Evolutionary conservation across 1,140 invertebrate species (phyloP), one percentile per base, ranked within the genome.

Genomic region (Anthonomus grandis): DNA sequence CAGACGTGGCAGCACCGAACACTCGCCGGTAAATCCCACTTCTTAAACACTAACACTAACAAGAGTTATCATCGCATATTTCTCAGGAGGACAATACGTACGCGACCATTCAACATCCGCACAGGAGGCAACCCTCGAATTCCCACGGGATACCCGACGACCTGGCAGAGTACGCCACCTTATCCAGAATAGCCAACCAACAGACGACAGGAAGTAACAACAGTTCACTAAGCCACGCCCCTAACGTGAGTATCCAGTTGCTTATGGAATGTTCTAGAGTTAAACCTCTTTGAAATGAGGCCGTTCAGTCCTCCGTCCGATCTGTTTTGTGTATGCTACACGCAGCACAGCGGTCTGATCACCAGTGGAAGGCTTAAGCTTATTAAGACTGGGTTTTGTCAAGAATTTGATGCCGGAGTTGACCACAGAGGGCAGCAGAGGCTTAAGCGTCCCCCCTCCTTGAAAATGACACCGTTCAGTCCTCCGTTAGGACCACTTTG

Each of bases 91-190:
- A 91, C 71, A 91, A 92, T 69, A 91, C 89, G 22, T 93, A 93
- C 72, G 90, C 90, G 9, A 93, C 90, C 19, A 92, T 93, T 64
- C 87, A 90, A 65, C 86, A 86, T 69, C 82, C 86, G 46, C 75
- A 77, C 59, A 63, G 75, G 34, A 70, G 77, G 55, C 70, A 74
- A 41, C 44, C 38, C 12, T 75, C 75, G 39, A 75, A 80, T 58
- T 68, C 61, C 38, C 64, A 51, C 52, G 66, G 57, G 56, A 61
- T 66, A 69, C 68, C 58, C 63, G 75, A 80, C 64, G 80, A 82
- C 45, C 79, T 84, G 57, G 84, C 84, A 15, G 86, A 87, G 68
- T 88, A 88, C 69, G 86, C 86, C 15, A 88, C 86, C 15, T 75
- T 89, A 52, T 80, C 81, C 41, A 80, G 82, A 65, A 68, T 76